Conservation (phyloP, 1,140 invertebrate species). For the Bathynomus jamesi region DNA sequence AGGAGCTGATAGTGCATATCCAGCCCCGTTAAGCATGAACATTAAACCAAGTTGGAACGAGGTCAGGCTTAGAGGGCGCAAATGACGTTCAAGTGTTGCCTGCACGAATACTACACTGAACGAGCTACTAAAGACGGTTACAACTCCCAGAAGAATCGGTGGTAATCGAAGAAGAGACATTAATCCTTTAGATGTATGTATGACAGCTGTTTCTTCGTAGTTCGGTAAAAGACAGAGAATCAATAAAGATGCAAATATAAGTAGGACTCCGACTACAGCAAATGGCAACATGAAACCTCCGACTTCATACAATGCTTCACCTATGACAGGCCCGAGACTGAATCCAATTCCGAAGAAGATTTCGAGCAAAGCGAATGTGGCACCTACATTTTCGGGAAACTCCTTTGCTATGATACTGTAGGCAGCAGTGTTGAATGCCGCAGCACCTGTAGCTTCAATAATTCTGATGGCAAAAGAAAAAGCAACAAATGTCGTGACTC, state of each 20-base stretch:
- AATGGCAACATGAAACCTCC: slow-evolving; percentile 84
- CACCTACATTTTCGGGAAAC: slow-evolving; percentile 80
- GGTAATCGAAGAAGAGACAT: too few relatives aligned
- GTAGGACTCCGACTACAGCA: slow-evolving; percentile 63
- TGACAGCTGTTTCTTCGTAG: too few relatives aligned
- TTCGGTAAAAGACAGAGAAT: too few relatives aligned
- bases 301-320: slow-evolving; percentile 65
- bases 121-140: too few relatives aligned
- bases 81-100: slow-evolving; percentile 71
- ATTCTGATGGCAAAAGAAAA: too few relatives aligned
- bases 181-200: too few relatives aligned
- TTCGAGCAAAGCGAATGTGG: too few relatives aligned
- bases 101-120: slow-evolving; percentile 73
- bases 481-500: slow-evolving; percentile 69
- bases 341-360: slow-evolving; percentile 82
- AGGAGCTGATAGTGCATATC: slow-evolving; percentile 71
- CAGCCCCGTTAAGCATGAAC: slow-evolving; percentile 78
- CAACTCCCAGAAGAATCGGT: too few relatives aligned
- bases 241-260: too few relatives aligned
- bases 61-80: slow-evolving; percentile 60
- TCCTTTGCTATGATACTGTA: slow-evolving; percentile 86
- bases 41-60: slow-evolving; percentile 69
- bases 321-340: slow-evolving; percentile 75
- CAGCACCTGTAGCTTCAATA: slow-evolving; percentile 87
- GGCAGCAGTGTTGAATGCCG: slow-evolving; percentile 80